Evolutionary conservation across 2,888 invertebrate genomes (phyloP), one percentile per base, ranked within the genome.

Genomic region (Calliphora vomitoria): DNA sequence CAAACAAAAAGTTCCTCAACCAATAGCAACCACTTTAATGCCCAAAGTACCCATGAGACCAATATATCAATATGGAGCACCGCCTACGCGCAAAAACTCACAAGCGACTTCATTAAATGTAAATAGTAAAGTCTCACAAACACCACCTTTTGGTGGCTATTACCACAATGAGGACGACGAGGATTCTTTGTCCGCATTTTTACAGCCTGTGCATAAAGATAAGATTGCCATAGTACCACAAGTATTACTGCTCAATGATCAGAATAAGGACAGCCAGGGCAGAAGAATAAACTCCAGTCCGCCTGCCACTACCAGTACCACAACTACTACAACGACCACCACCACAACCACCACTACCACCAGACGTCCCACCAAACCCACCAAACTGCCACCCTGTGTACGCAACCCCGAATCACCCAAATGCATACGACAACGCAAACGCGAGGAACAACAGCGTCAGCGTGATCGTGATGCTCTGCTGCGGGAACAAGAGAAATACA

Each of bases 221-320:
- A 92, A 91, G 82, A 92, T 93, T 20, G 91, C 92, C 11, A 92
- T 93, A 18, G 92, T 93, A 15, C 93, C 94, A 1, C 93, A 93
- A 85, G 93, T 94, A 10, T 90, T 93, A 86, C 78, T 94, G 20
- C 89, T 93, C 3, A 93, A 93, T 75, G 93, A 93, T 89, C 92
- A 93, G 82, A 83, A 89, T 18, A 89, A 88, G 38, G 91, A 90
- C 41, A 86, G 85, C 25, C 87, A 86, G 15, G 83, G 88, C 11
- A 76, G 89, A 13, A 85, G 89, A 81, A 58, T 85, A 87, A 84
- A 74, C 15, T 68, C 62, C 4, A 66, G 53, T 31, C 68, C 87
- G 38, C 41, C 86, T 18, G 62, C 81, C 20, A 85, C 87, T 38
- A 81, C 89, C 41, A 89, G 89, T 60, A 69, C 89, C 20, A 89